Base-by-base conservation (phyloP, 2,113 vertebrate genomes). In the Nothobranchius kuhntae region DNA sequence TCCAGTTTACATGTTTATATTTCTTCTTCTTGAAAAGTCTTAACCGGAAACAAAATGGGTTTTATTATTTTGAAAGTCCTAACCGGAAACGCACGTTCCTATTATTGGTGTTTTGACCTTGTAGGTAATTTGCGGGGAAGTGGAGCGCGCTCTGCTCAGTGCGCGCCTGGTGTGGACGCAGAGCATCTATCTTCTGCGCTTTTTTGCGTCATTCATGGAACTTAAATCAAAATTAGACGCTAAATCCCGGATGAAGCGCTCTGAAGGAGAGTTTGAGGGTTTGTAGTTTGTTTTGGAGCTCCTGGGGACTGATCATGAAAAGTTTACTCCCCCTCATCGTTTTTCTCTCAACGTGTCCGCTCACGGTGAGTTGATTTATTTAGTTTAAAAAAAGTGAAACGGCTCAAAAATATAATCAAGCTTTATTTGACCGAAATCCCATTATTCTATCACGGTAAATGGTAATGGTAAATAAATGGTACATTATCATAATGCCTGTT, bases 311-410 rank as follows among this genome's bases (percentile, higher is more conserved):
- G 12, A 75, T 56, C 36, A 87, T 87, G 86, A 79, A 9, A 81
- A 74, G 73, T 87, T 79, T 78, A 13, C 46, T 81, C 3, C 47
- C 83, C 0, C 3, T 81, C 57, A 58, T 51, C 57, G 40, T 79
- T 30, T 85, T 53, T 35, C 36, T 83, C 38, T 83, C 14, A 1
- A 62, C 36, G 5, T 81, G 69, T 76, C 38, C 14, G 4, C 69
- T 77, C 51, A 14, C 0, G 80, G 86, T 87, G 55, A 87, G 86
- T 80, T 14, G 0, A 6, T 11, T 21, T 2, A 3, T 51, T 51
- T 21, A 9, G 9, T 9, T 21, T 15, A 15, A 5, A 47, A 45
- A 1, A 3, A 14, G 15, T 6, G 6, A 47, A 47, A 45, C 44
- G 1, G 1, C 38, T 30, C 30, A 30, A 30, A 30, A 30, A 30